phyloP scores from a whole-genome alignment of 2,113 vertebrate genomes.

The Leucosticte australis region DNA sequence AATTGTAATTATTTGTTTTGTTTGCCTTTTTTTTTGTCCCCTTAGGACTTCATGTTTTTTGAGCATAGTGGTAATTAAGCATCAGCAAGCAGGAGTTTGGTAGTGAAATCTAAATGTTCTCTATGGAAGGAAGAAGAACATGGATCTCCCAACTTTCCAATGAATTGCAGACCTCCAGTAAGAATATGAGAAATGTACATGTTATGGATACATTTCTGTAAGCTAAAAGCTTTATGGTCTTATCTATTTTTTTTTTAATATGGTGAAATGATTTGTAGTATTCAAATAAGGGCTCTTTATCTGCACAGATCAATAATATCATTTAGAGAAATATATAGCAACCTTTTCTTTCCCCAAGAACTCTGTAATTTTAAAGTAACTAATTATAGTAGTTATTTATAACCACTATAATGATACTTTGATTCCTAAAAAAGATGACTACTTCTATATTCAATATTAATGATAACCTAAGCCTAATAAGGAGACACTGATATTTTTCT shows the following conservation, averaged over 20 bases:
- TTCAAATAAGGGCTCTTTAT: neutral
- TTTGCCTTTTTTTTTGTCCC: conserved; percentile 11
- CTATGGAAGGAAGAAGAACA: neutral
- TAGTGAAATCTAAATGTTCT: neutral
- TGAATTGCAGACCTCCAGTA: neutral
- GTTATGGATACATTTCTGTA: neutral
- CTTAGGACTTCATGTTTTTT: conserved; percentile 92
- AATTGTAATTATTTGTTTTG: neutral
- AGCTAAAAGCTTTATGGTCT: neutral
- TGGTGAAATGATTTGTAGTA: neutral
- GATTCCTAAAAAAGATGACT: neutral
- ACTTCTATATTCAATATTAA: neutral
- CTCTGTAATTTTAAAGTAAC: neutral
- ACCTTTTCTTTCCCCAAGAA: neutral
- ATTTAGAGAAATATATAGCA: neutral
- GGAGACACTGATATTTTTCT: neutral
- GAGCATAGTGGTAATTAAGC: conserved; percentile 38
- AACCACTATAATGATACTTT: neutral
- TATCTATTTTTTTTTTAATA: neutral
- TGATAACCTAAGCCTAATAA: neutral
- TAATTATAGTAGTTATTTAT: neutral
- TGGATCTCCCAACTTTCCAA: neutral
- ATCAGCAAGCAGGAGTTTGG: neutral
- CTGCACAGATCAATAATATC: neutral
- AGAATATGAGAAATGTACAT: neutral